These are phyloP conservation scores for Tenodera sinensis DNA, from an alignment of 2,888 invertebrate species.

Conservation along the genomic window DNA sequence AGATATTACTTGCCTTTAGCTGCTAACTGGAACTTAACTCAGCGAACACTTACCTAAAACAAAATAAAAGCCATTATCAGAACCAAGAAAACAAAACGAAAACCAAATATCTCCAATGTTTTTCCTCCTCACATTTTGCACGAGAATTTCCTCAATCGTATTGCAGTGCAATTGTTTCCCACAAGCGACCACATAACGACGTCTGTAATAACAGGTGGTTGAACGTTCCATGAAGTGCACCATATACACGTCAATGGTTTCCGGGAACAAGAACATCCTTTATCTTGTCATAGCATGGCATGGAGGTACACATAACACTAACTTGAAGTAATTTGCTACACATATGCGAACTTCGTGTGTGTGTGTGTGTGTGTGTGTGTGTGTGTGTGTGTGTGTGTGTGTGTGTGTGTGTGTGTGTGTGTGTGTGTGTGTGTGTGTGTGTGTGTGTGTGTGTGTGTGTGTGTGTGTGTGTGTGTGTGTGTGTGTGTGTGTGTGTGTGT, in stretches of 20 bases:
- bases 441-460: too few species aligned
- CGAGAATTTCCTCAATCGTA: too few species aligned
- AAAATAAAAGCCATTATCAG: background rate
- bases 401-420: too few species aligned
- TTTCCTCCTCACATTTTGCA: background rate
- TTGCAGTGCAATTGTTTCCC: background rate
- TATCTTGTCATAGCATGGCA: background rate
- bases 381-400: too few species aligned
- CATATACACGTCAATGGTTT: background rate
- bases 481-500: too few species aligned
- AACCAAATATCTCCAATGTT: too few species aligned
- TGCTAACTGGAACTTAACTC: background rate
- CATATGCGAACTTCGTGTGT: too few species aligned
- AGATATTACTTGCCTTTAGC: background rate
- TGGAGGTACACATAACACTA: background rate
- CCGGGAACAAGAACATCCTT: background rate
- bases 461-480: too few species aligned
- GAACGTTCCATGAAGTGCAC: background rate
- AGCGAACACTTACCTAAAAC: background rate
- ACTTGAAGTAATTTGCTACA: background rate
- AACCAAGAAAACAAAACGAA: background rate
- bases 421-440: too few species aligned
- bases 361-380: too few species aligned
- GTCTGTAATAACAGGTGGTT: background rate
- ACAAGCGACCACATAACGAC: background rate